Conservation (phyloP, 2,797 vertebrate genomes). For the Bovichtus diacanthus region DNA sequence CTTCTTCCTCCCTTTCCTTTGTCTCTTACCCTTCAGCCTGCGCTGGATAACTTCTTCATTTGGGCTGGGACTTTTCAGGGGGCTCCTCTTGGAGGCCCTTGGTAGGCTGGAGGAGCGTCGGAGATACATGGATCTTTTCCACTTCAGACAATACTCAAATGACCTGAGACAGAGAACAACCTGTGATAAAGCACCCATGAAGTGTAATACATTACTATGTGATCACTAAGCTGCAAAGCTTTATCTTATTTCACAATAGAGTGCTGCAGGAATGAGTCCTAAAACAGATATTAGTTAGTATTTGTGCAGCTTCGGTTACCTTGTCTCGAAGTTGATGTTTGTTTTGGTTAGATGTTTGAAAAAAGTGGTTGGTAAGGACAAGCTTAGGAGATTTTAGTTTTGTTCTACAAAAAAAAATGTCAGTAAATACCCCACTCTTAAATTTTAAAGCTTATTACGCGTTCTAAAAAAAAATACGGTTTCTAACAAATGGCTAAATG, state of each 20-base stretch:
- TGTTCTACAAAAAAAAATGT: no score
- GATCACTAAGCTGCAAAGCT: not conserved
- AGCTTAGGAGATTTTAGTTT: no score
- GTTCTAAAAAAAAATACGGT: no score
- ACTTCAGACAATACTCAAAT: slow-evolving; percentile 52
- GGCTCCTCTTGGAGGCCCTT: slow-evolving; percentile 23
- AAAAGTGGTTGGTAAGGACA: no score
- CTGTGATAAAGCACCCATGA: not conserved
- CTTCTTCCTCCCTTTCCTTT: not conserved
- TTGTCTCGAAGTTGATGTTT: no score
- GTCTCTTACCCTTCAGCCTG: slow-evolving; percentile 3
- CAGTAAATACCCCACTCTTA: no score
- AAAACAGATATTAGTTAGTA: no score
- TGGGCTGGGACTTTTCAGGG: slow-evolving; percentile 3
- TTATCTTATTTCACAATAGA: not conserved
- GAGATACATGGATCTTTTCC: slow-evolving; percentile 50
- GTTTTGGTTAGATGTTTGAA: no score
- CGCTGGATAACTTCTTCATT: slow-evolving; percentile 8
- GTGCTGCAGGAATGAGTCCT: no score
- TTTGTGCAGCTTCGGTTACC: no score
- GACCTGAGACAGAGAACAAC: slow-evolving; percentile 52
- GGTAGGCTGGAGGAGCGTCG: slow-evolving; percentile 16
- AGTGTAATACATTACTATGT: not conserved
- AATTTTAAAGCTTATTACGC: no score
- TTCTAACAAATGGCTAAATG: no score